Percentiles rank a stretch among this genome's conserved stretches.
Conservation (phyloP, 2,888 invertebrate species). For the Drosophila rellima region DNA sequence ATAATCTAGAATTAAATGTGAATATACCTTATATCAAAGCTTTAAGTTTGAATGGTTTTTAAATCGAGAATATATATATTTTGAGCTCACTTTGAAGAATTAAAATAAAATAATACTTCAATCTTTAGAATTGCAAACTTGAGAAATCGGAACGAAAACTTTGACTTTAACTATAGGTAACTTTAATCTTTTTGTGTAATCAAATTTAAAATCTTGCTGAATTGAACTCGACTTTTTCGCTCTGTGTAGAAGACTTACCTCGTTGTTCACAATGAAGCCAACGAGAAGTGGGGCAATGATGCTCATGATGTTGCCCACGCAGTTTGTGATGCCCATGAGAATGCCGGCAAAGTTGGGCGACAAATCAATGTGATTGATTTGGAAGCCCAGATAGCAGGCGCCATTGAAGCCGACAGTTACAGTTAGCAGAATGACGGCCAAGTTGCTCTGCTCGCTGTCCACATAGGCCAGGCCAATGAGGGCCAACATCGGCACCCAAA, state of each 20-base stretch:
- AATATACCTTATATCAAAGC: too few species aligned
- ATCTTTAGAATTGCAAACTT: too few species aligned
- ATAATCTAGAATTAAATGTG: too few species aligned
- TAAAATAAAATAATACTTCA: too few species aligned
- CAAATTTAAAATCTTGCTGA: not conserved
- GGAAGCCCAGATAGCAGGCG: conserved; percentile 91
- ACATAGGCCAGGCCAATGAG: conserved; percentile 88
- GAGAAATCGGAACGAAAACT: too few species aligned
- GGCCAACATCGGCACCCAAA: conserved; percentile 90
- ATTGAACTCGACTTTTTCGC: not conserved
- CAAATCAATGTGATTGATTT: conserved; percentile 94
- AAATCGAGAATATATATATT: too few species aligned
- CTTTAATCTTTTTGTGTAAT: too few species aligned
- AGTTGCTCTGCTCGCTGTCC: conserved; percentile 75
- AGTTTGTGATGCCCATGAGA: conserved; percentile 93
- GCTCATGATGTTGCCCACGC: conserved; percentile 91
- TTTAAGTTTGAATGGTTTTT: too few species aligned
- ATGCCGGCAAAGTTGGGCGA: conserved; percentile 94
- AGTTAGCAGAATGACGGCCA: conserved; percentile 89
- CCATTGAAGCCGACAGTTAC: conserved; percentile 92
- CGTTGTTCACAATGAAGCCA: conserved; percentile 89
- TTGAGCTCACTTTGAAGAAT: too few species aligned
- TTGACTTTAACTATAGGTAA: too few species aligned
- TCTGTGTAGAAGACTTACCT: conserved; percentile 86
- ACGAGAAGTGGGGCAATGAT: conserved; percentile 92